Percentiles rank a stretch among this genome's conserved stretches.
Evolutionary conservation across 1,140 invertebrate genomes (phyloP).

Genomic region (Lasioglossum baleicum): DNA sequence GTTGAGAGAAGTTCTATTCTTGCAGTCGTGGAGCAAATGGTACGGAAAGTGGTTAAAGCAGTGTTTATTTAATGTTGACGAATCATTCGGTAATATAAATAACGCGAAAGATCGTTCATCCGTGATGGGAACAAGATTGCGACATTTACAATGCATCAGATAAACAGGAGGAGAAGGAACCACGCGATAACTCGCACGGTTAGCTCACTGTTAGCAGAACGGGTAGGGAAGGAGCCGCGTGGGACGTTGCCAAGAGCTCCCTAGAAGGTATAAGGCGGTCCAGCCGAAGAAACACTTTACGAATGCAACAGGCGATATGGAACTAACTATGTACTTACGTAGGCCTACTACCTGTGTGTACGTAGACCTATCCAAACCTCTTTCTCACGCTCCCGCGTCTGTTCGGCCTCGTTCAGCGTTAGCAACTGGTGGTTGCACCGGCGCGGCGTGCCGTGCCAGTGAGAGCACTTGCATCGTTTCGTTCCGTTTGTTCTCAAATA

Average conservation of each 20-base stretch:
- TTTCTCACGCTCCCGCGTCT: slow-evolving; percentile 42
- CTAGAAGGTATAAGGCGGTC: slow-evolving; percentile 50
- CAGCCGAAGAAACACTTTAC: slow-evolving; percentile 70
- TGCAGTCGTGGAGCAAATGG: too few relatives aligned
- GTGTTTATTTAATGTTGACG: too few relatives aligned
- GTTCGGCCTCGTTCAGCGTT: slow-evolving; percentile 58
- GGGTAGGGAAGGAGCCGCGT: slow-evolving; percentile 61
- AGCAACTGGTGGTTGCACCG: slow-evolving; percentile 79
- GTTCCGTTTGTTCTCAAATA: slow-evolving; percentile 79
- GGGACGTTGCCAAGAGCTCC: slow-evolving; percentile 31
- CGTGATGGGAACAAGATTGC: too few relatives aligned
- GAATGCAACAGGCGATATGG: slow-evolving; percentile 78
- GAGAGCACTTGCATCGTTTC: slow-evolving; percentile 76
- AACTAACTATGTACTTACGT: slow-evolving; percentile 76
- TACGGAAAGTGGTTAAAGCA: too few relatives aligned
- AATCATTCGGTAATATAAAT: too few relatives aligned
- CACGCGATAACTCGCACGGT: slow-evolving; percentile 50
- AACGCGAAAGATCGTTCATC: too few relatives aligned
- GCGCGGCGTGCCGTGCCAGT: slow-evolving; percentile 68
- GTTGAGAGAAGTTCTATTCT: too few relatives aligned
- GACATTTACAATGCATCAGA: too few relatives aligned
- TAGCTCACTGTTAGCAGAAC: slow-evolving; percentile 1
- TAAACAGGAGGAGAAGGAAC: not conserved
- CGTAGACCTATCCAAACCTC: slow-evolving; percentile 52
- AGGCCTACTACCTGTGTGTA: slow-evolving; percentile 74